These are phyloP conservation scores for Vicugna pacos DNA, from an alignment of 2,113 vertebrate species.

Conservation along the genomic window DNA sequence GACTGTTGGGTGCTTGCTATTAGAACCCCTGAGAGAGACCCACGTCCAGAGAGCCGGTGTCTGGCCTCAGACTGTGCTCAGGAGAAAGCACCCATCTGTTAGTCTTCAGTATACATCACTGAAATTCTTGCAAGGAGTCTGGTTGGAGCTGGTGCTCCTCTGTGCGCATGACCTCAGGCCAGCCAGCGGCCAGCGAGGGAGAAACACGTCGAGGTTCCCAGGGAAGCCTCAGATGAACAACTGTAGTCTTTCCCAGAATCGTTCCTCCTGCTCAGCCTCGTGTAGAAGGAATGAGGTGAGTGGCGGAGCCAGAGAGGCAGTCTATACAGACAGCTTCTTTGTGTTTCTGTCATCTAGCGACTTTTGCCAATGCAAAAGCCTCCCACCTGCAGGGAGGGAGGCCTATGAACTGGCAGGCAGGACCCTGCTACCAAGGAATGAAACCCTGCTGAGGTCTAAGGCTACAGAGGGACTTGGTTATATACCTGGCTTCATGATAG, in stretches of 20 bases:
- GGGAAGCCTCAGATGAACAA: slow-evolving; percentile 59
- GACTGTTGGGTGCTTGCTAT: not conserved
- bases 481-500: not conserved
- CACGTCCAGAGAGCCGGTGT: not conserved
- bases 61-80: not conserved
- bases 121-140: slow-evolving; percentile 31
- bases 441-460: not conserved
- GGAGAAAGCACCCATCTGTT: not conserved
- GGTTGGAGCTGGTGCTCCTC: slow-evolving; percentile 19
- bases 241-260: slow-evolving; percentile 64
- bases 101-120: not conserved
- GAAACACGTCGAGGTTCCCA: slow-evolving; percentile 49
- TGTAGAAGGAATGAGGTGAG: slow-evolving; percentile 74
- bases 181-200: slow-evolving; percentile 49
- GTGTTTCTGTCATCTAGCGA: not conserved
- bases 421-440: not conserved
- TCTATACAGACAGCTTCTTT: not conserved
- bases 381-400: not conserved
- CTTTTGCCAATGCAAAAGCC: not conserved
- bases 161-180: not conserved
- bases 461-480: not conserved
- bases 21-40: not conserved
- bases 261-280: slow-evolving; percentile 65
- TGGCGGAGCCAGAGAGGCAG: not conserved
- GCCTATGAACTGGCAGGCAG: not conserved